Conservation (phyloP, 2,797 vertebrate species). For the Manis pentadactyla region DNA sequence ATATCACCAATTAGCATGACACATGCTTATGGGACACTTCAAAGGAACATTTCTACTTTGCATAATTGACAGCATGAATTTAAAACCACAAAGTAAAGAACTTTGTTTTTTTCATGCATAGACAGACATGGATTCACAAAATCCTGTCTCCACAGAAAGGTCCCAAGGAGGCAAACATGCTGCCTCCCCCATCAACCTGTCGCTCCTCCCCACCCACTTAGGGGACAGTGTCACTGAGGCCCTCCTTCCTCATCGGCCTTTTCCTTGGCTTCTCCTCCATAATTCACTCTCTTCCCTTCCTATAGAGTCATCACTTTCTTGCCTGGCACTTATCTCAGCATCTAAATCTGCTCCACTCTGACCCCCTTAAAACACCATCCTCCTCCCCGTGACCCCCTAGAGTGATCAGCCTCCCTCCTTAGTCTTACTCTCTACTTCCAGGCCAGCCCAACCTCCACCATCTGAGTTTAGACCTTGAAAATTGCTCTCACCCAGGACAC, state of each 20-base stretch:
- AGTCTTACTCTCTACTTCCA: background rate
- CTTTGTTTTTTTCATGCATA: background rate
- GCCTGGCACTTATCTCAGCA: background rate
- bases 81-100: background rate
- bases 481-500: background rate
- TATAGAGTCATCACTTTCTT: background rate
- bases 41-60: background rate
- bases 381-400: background rate
- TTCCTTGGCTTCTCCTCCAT: background rate
- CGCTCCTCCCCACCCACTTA: too few relatives aligned
- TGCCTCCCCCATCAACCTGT: background rate
- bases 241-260: too few relatives aligned
- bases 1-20: background rate
- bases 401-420: background rate
- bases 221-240: background rate
- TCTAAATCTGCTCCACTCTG: background rate
- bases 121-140: rapidly evolving
- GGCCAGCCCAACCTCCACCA: background rate
- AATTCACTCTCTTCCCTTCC: background rate
- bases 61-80: background rate
- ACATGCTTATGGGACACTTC: background rate
- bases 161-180: background rate
- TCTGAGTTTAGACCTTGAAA: background rate
- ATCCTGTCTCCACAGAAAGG: background rate
- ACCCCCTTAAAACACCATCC: background rate